Conservation (phyloP, 2,113 vertebrate genomes). For the Salvelinus sp. region DNA sequence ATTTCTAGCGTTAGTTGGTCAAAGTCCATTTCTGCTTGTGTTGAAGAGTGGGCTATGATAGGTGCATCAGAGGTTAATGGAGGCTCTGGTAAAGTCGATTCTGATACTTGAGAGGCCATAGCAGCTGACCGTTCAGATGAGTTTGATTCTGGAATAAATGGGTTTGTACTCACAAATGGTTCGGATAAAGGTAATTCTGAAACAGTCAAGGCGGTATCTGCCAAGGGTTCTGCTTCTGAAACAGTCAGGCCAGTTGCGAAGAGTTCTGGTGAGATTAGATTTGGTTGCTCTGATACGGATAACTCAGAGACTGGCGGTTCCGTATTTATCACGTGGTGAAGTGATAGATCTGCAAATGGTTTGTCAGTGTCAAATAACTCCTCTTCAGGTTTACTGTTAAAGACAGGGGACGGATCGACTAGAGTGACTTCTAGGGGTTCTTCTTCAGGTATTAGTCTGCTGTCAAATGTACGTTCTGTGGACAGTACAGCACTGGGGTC, state of each 20-base stretch:
- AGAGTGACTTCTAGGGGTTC: not conserved
- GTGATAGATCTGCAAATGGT: not conserved
- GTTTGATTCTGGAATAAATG: not conserved
- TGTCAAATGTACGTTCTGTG: not conserved
- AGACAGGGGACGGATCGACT: not conserved
- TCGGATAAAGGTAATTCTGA: not conserved
- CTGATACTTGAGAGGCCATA: not conserved
- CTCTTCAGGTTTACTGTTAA: not conserved
- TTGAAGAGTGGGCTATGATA: not conserved
- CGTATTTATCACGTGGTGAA: not conserved
- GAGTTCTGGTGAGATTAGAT: not conserved
- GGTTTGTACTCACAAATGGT: not conserved
- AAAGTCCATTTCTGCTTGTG: not conserved
- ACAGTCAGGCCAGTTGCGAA: not conserved
- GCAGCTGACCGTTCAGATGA: not conserved
- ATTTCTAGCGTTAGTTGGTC: not conserved
- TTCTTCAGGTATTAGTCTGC: not conserved
- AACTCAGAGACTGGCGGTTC: not conserved
- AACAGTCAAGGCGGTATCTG: not conserved
- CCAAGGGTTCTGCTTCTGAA: not conserved
- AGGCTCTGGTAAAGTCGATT: not conserved
- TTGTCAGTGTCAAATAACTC: constrained; percentile 1
- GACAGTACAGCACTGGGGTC: not conserved
- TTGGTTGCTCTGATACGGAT: not conserved
- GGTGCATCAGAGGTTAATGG: not conserved